Conservation (phyloP, 35 echinoderm and acorn worm species). For the Heliocidaris erythrogramma region DNA sequence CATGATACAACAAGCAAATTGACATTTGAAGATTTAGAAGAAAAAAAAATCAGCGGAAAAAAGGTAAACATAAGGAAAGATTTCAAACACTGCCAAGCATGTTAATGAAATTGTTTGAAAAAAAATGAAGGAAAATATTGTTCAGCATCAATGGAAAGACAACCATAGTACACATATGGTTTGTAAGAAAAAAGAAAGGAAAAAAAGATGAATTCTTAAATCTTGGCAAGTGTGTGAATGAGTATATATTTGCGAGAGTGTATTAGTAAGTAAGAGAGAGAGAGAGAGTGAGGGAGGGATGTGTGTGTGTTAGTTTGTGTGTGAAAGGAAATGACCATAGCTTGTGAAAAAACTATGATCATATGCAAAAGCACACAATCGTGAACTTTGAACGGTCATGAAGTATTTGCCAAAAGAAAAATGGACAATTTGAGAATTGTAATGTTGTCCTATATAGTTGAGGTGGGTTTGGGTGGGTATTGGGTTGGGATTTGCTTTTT, state of each 20-base stretch:
- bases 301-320: background rate
- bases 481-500: background rate
- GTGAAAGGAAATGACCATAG: background rate
- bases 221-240: constrained; percentile 33
- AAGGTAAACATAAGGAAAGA: background rate
- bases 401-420: constrained; percentile 19
- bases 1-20: background rate
- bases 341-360: background rate
- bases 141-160: no score
- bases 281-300: background rate
- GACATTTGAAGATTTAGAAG: background rate
- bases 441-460: background rate
- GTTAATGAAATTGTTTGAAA: background rate
- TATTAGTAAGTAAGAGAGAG: background rate
- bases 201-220: background rate
- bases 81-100: constrained; percentile 9
- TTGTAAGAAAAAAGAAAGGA: background rate
- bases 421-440: background rate
- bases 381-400: background rate
- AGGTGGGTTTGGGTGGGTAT: background rate
- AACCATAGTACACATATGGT: background rate
- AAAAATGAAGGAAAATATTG: background rate
- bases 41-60: background rate
- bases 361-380: background rate
- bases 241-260: constrained; percentile 23